Conservation (phyloP, 2,113 vertebrate genomes). For the Zosterops lateralis region DNA sequence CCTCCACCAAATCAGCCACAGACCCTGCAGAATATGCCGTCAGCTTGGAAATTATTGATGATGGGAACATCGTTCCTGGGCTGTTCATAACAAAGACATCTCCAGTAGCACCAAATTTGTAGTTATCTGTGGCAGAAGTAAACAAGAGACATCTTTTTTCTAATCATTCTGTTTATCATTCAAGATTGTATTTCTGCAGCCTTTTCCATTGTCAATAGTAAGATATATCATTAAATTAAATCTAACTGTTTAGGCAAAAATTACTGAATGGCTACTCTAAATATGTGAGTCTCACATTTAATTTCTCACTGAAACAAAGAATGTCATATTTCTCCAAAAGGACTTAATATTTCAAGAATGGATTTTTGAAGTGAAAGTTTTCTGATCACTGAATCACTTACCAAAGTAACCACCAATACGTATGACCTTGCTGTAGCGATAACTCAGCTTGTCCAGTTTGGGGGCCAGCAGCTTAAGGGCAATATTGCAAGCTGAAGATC, state of each 20-base stretch:
- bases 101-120: constrained; percentile 79
- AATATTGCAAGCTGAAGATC: constrained; percentile 80
- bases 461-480: constrained; percentile 79
- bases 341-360: not conserved
- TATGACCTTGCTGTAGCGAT: constrained; percentile 78
- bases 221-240: not conserved
- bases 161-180: not conserved
- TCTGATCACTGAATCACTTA: not conserved
- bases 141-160: not conserved
- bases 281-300: not conserved
- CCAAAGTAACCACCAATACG: constrained; percentile 65
- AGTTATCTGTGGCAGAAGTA: constrained; percentile 58
- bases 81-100: constrained; percentile 80
- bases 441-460: constrained; percentile 70
- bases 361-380: not conserved
- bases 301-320: not conserved
- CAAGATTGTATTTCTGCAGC: not conserved
- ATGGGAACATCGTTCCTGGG: constrained; percentile 77
- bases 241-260: not conserved
- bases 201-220: not conserved
- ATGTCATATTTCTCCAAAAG: not conserved
- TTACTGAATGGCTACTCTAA: not conserved
- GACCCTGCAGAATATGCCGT: constrained; percentile 74
- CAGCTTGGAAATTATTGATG: constrained; percentile 74
- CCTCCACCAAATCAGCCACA: constrained; percentile 81